Base-by-base conservation (phyloP, 1,140 invertebrate species). In the Ceratina calcarata region DNA sequence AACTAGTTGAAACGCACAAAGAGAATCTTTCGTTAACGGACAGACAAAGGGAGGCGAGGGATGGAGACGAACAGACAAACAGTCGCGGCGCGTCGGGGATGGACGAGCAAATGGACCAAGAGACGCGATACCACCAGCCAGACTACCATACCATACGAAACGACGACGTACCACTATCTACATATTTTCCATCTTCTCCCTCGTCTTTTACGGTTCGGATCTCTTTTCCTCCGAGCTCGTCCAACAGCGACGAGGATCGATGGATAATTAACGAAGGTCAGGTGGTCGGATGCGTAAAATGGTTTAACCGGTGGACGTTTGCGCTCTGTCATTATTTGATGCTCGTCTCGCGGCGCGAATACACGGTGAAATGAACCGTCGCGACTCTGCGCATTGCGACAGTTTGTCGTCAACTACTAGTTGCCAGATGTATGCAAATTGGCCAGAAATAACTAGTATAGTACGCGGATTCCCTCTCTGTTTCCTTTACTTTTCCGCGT, bases 281-380 rank as follows among this genome's bases (percentile, higher is more conserved):
- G 70, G 66, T 74, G 66, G 18, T 45, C 20, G 49, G 49, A 20
- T 1, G 37, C 37, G 37, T 49, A 55, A 83, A 80, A 80, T 73
- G 68, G 71, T 83, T 76, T 66, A 66, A 15, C 58, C 58, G 60
- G 32, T 0, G n/a, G 16, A n/a, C 81, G 82, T 85, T 84, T 84
- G 83, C 73, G 37, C 69, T 27, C 58, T 78, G 74, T 83, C 78
- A 85, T 88, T 89, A 86, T 86, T 85, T 85, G 81, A 83, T 67
- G 64, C 73, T 24, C 68, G 87, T 87, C 84, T 87, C 83, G 86
- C 79, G 18, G 20, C 80, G 64, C 75, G 61, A 71, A 27, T 37
- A 37, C 55, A 53, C 51, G 57, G 15, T 45, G 37, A 75, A 84
- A 78, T 58, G 74, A 83, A 45, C 62, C 79, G 72, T 3, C 64